Percentiles rank a stretch among this genome's conserved stretches.
These are phyloP conservation scores for Netelia inedita DNA, from an alignment of 2,888 invertebrate species.

Conservation along the genomic window DNA sequence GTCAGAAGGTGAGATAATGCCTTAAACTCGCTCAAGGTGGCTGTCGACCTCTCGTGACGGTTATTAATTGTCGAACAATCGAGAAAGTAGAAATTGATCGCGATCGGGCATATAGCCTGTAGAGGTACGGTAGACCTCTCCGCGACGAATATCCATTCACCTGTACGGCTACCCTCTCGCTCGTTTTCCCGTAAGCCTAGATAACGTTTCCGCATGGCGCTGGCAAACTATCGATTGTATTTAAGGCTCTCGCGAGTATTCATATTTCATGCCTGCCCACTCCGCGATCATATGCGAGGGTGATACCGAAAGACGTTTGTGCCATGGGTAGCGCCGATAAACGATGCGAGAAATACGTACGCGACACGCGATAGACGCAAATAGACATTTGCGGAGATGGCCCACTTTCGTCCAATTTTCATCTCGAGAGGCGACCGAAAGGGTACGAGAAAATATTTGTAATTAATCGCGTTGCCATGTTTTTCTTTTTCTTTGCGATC, in stretches of 20 bases:
- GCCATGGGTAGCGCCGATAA: constrained; percentile 47
- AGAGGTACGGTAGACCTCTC: background rate
- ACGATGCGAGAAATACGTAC: constrained; percentile 40
- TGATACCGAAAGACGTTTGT: constrained; percentile 27
- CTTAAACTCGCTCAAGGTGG: background rate
- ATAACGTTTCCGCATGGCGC: constrained; percentile 74
- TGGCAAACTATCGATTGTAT: constrained; percentile 79
- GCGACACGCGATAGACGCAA: constrained; percentile 40
- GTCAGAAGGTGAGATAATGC: constrained; percentile 87
- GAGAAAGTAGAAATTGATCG: too few species aligned
- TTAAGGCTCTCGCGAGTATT: constrained; percentile 76
- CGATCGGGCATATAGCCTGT: too few species aligned
- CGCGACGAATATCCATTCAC: constrained; percentile 17
- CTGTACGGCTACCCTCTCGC: background rate
- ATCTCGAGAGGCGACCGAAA: background rate
- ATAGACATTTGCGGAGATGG: constrained; percentile 28
- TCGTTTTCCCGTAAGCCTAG: constrained; percentile 62
- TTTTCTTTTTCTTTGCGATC: too few species aligned
- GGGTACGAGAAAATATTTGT: background rate
- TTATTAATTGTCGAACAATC: too few species aligned
- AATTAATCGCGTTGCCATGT: too few species aligned
- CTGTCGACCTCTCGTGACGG: too few species aligned
- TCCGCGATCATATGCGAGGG: constrained; percentile 53
- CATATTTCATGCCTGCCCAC: constrained; percentile 77
- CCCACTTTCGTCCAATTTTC: constrained; percentile 14